A percentile compares a stretch with the other conserved stretches of the same genome.
Evolutionary conservation across 1,140 invertebrate species (phyloP).

Genomic region (Trichogramma pretiosum): DNA sequence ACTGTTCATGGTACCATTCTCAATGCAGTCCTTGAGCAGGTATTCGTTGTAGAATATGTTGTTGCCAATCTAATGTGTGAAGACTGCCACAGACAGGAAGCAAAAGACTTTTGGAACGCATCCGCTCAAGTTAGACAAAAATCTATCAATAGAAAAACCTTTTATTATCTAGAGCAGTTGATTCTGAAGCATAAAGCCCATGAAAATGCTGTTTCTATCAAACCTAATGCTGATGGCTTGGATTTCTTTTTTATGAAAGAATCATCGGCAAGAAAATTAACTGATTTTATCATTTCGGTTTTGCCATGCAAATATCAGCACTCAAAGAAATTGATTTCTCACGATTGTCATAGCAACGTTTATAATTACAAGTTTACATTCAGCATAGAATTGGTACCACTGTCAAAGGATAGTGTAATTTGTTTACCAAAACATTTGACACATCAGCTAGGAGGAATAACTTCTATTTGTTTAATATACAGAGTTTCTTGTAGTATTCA

Average conservation of each 20-base stretch:
- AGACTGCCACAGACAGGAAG: slow-evolving; percentile 92
- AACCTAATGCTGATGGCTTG: slow-evolving; percentile 85
- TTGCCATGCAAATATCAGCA: slow-evolving; percentile 79
- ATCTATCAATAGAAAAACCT: slow-evolving; percentile 92
- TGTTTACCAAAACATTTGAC: slow-evolving; percentile 84
- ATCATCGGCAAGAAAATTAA: slow-evolving; percentile 86
- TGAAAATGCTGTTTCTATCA: slow-evolving; percentile 85
- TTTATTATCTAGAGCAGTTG: slow-evolving; percentile 96
- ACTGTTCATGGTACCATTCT: slow-evolving; percentile 93
- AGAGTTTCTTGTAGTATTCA: slow-evolving; percentile 84
- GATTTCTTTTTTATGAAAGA: slow-evolving; percentile 93
- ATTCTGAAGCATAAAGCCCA: slow-evolving; percentile 94
- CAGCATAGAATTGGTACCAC: slow-evolving; percentile 90
- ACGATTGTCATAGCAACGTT: slow-evolving; percentile 93
- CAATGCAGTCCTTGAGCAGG: slow-evolving; percentile 75
- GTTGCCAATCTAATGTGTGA: slow-evolving; percentile 93
- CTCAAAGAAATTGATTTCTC: slow-evolving; percentile 93
- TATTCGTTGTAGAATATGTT: slow-evolving; percentile 90
- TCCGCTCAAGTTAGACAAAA: slow-evolving; percentile 79
- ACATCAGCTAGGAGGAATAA: slow-evolving; percentile 85
- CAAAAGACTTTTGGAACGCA: slow-evolving; percentile 96
- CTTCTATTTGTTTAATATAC: slow-evolving; percentile 79
- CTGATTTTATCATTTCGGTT: slow-evolving; percentile 83
- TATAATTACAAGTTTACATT: slow-evolving; percentile 93
- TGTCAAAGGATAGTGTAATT: slow-evolving; percentile 94